Conservation (phyloP, 2,797 vertebrate species). For the Hemibagrus guttatus region DNA sequence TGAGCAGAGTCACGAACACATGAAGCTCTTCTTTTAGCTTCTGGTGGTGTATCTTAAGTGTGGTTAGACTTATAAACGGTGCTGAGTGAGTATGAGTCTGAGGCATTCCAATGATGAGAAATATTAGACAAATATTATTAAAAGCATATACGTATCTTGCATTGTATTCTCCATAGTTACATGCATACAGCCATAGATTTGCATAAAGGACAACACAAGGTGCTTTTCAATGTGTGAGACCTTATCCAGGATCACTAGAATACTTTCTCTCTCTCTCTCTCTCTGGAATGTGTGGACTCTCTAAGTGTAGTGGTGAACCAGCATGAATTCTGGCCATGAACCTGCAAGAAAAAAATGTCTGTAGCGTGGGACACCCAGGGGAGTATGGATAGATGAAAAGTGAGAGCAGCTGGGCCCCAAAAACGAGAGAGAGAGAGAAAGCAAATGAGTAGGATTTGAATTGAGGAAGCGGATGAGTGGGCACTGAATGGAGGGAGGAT, state of each 20-base stretch:
- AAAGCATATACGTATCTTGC: not conserved
- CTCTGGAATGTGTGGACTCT: conserved; percentile 3
- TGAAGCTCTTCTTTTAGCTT: not conserved
- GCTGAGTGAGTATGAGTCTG: not conserved
- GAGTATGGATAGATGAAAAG: not conserved
- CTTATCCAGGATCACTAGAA: not conserved
- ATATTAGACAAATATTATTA: not conserved
- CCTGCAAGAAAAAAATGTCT: not conserved
- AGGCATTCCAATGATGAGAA: not conserved
- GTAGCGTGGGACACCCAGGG: conserved; percentile 1
- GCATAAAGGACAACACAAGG: conserved; percentile 18
- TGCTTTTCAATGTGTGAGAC: conserved; percentile 19
- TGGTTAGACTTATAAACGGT: not conserved
- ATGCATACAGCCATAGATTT: conserved; percentile 9
- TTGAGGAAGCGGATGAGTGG: conserved; percentile 1
- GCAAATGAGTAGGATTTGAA: conserved; percentile 13
- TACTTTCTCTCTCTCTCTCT: not conserved
- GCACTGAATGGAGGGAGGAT: not conserved
- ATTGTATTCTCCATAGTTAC: not conserved
- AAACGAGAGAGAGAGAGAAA: not conserved
- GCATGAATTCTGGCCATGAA: conserved; percentile 4
- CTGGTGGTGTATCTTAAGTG: not conserved
- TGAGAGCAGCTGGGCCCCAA: not conserved
- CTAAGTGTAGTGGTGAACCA: not conserved
- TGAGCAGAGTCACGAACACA: conserved; percentile 10